phyloP scores from a whole-genome alignment of 1,140 invertebrate species.

The Copidosoma floridanum region DNA sequence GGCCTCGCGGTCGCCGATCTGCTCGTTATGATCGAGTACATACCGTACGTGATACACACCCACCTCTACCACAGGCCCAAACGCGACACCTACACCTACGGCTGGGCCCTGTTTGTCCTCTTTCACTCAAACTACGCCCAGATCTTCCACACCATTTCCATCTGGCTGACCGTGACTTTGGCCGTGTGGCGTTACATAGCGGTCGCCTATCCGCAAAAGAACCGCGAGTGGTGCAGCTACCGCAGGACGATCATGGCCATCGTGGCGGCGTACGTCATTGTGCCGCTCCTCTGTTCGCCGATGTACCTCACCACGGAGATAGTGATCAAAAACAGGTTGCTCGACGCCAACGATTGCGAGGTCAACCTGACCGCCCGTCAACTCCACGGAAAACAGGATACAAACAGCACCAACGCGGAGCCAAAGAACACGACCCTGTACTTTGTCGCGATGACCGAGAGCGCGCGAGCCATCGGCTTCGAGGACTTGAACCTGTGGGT shows the following conservation, averaged over 20 bases:
- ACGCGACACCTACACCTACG: conserved; percentile 67
- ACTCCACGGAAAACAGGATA: too few relatives aligned
- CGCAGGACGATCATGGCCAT: conserved; percentile 72
- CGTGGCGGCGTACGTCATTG: conserved; percentile 74
- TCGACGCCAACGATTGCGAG: conserved; percentile 52
- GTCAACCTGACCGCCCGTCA: conserved; percentile 42
- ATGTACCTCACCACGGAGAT: conserved; percentile 74
- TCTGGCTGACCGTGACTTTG: conserved; percentile 86
- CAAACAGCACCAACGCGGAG: conserved; percentile 35
- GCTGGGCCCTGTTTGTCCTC: conserved; percentile 77
- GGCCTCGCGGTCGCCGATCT: conserved; percentile 90
- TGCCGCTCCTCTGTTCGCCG: conserved; percentile 82
- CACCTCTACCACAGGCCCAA: conserved; percentile 65
- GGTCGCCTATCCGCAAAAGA: conserved; percentile 76
- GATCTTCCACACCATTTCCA: conserved; percentile 89
- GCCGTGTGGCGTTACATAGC: conserved; percentile 93
- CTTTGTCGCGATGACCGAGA: conserved; percentile 58
- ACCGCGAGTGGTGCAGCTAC: conserved; percentile 76
- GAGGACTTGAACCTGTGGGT: conserved; percentile 78
- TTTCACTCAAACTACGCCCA: conserved; percentile 82
- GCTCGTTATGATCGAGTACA: conserved; percentile 90
- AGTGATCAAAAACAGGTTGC: conserved; percentile 43
- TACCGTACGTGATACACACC: conserved; percentile 82
- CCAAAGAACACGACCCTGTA: conserved; percentile 55
- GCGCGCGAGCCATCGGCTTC: conserved; percentile 56